phyloP scores from a whole-genome alignment of 2,113 vertebrate species.

The Micromys minutus region DNA sequence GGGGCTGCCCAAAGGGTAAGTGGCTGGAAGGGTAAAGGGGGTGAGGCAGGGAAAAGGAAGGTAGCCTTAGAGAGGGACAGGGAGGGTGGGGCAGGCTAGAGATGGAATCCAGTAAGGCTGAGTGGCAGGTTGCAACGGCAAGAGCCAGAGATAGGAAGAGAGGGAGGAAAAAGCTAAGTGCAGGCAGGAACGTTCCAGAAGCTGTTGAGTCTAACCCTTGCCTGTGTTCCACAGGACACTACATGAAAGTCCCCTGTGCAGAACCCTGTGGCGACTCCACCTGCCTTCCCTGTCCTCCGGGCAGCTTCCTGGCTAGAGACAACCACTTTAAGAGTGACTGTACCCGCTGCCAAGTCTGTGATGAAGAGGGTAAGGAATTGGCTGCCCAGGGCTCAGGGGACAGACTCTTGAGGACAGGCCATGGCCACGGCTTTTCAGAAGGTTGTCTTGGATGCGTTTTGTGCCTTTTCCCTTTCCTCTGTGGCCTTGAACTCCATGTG shows the following conservation, averaged over 20 bases:
- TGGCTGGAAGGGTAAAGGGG: neutral
- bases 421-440: neutral
- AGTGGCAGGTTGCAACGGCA: no score
- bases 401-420: neutral
- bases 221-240: conserved; percentile 69
- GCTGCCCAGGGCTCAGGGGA: neutral
- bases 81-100: neutral
- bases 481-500: no score
- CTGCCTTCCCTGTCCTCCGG: neutral
- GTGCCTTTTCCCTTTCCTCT: neutral
- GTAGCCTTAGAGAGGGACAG: neutral
- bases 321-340: conserved; percentile 71
- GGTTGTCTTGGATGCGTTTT: neutral
- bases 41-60: accelerated
- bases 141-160: neutral
- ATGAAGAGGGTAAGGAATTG: conserved; percentile 84
- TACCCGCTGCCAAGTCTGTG: conserved; percentile 83
- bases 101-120: neutral
- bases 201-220: neutral
- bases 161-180: neutral
- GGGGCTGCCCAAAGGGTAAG: conserved; percentile 77
- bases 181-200: neutral
- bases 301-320: conserved; percentile 76
- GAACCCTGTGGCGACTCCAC: accelerated
- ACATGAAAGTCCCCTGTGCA: neutral